Base-by-base conservation (phyloP, 2,113 vertebrate species). In the Monopterus albus region DNA sequence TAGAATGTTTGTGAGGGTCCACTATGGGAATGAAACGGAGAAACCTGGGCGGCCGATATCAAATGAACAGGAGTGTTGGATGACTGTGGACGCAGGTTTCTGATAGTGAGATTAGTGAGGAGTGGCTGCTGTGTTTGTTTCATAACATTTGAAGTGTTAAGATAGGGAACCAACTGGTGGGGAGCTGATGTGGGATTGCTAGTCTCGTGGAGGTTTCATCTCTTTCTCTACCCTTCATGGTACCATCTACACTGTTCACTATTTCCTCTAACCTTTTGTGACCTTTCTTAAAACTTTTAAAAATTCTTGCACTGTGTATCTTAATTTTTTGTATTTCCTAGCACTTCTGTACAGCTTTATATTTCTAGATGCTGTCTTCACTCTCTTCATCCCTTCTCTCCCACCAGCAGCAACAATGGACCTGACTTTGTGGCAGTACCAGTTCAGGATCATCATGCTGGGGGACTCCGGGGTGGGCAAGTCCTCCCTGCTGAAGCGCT, bases 381-480 rank as follows among this genome's bases (percentile, higher is more conserved):
- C 21, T 12, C 3, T 56, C 20, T 70, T 15, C 1, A 2, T 10
- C 15, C 1, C 11, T 47, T 15, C 50, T 38, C 55, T 50, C 5
- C 40, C 39, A 3, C 52, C 2, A 10, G 9, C 57, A 72, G 61
- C n/a, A 36, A 42, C 52, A 38, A 95, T 94, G 94, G 95, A 96
- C 64, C 85, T 88, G 61, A 88, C 89, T 0, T 74, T 86, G 77
- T 96, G 95, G 95, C 93, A 95, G 42, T 95, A 95, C 88, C 95
- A 96, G 90, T 96, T 97, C 86, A 89, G 94, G 25, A 90, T 97
- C 76, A 94, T 98, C 85, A 93, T 96, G 92, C 63, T 96, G 68
- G 95, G 96, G 0, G 94, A 96, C 78, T 95, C 95, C 0, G 94
- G 94, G 0, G 95, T 95, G 78, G 95, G 95, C 1, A 97, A 97